phyloP scores from a whole-genome alignment of 2,113 vertebrate species.

The Indri indri region DNA sequence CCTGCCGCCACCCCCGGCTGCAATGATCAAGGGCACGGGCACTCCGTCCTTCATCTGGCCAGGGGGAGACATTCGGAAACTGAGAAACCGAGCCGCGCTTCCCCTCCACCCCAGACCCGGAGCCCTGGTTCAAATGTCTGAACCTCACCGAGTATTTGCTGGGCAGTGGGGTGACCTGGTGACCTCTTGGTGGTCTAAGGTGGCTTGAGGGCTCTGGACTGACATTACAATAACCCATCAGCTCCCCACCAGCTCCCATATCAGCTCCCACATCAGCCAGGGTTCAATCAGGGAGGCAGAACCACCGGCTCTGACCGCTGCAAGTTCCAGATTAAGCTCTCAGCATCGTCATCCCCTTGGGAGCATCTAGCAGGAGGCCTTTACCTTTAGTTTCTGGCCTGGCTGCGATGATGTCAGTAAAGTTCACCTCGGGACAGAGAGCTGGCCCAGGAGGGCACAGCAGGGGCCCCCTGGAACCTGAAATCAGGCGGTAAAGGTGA shows the following conservation, averaged over 20 bases:
- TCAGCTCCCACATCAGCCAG: background rate
- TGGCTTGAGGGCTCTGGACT: background rate
- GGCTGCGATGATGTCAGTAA: background rate
- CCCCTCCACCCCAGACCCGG: background rate
- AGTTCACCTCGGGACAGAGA: background rate
- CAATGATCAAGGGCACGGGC: slow-evolving; percentile 92
- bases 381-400: background rate
- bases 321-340: background rate
- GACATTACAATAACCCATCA: rapidly evolving
- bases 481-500: background rate
- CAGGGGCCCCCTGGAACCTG: background rate
- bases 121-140: background rate
- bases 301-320: background rate
- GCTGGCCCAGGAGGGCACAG: background rate
- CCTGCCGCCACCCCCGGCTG: slow-evolving; percentile 95
- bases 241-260: background rate
- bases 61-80: slow-evolving; percentile 61
- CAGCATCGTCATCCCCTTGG: background rate
- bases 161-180: background rate
- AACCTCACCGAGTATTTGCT: background rate
- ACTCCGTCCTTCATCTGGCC: slow-evolving; percentile 91
- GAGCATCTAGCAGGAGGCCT: background rate
- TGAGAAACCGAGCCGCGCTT: background rate
- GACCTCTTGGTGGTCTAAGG: background rate
- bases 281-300: background rate